phyloP scores from a whole-genome alignment of 2,888 invertebrate species.

The Tipula helvola region DNA sequence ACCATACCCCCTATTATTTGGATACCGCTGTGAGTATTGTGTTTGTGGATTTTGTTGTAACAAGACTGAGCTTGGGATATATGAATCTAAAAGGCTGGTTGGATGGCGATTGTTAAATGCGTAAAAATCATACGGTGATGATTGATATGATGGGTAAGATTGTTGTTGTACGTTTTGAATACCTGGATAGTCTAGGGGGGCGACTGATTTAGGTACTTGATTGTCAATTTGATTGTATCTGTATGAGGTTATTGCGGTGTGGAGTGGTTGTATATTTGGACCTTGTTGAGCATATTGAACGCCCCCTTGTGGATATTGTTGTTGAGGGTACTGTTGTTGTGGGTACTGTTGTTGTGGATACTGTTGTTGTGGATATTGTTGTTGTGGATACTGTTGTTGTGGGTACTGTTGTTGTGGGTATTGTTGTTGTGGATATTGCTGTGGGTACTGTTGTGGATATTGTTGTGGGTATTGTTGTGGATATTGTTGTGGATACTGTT shows the following conservation, averaged over 20 bases:
- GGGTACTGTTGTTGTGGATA: not conserved
- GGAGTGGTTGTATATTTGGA: not conserved
- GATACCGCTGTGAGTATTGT: slow-evolving; percentile 11
- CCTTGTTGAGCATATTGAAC: not conserved
- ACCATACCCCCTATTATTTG: not conserved
- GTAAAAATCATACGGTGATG: slow-evolving; percentile 18
- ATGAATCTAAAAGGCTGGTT: slow-evolving; percentile 44
- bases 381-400: not conserved
- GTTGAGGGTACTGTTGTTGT: not conserved
- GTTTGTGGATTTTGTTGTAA: slow-evolving; percentile 19
- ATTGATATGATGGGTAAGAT: slow-evolving; percentile 6
- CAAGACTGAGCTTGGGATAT: slow-evolving; percentile 43
- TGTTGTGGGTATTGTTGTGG: not conserved
- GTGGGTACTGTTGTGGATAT: slow-evolving; percentile 5
- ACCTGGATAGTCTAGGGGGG: not conserved
- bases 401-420: not conserved
- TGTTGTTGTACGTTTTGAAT: not conserved
- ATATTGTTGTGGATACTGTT: not conserved
- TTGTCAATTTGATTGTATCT: not conserved
- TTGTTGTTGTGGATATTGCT: slow-evolving; percentile 8
- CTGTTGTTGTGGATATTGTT: not conserved
- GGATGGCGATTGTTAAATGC: slow-evolving; percentile 26
- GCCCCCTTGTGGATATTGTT: slow-evolving; percentile 4
- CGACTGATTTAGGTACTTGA: not conserved
- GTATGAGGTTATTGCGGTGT: not conserved